A percentile compares a stretch with the other conserved stretches of the same genome.
phyloP scores from a whole-genome alignment of 2,113 vertebrate genomes.

The Acrocephalus kingi region DNA sequence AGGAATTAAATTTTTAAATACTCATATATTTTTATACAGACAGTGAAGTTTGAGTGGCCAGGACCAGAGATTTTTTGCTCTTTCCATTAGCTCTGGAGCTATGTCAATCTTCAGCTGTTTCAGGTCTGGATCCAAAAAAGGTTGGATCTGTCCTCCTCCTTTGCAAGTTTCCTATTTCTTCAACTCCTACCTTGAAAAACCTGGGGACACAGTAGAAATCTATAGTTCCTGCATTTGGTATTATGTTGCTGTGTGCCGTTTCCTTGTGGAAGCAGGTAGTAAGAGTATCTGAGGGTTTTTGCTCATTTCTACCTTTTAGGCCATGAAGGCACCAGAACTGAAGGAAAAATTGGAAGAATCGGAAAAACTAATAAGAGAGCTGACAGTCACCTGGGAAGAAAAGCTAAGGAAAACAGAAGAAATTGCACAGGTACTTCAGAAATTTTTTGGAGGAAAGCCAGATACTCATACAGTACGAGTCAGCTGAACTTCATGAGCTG shows the following conservation, averaged over 20 bases:
- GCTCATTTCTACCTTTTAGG: constrained; percentile 73
- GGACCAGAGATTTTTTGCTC: not conserved
- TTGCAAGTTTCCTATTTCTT: not conserved
- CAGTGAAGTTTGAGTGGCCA: not conserved
- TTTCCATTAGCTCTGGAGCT: not conserved
- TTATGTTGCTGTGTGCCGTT: not conserved
- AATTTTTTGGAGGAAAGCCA: not conserved
- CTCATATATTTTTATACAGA: not conserved
- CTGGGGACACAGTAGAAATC: not conserved
- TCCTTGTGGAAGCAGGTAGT: not conserved
- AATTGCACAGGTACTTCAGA: constrained; percentile 89
- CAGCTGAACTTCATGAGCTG: not conserved
- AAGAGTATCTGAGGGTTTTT: not conserved
- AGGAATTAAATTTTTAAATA: not conserved
- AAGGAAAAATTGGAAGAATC: constrained; percentile 97
- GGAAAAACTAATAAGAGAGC: constrained; percentile 95
- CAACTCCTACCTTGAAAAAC: not conserved
- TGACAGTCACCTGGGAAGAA: constrained; percentile 98
- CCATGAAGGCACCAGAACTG: constrained; percentile 95
- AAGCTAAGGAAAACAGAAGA: constrained; percentile 97
- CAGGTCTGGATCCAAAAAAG: not conserved
- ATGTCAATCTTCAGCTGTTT: not conserved
- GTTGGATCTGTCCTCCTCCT: not conserved
- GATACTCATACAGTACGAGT: not conserved
- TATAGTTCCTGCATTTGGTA: not conserved